These are phyloP conservation scores for Hylyphantes graminicola DNA, from an alignment of 1,140 invertebrate genomes.

Conservation along the genomic window DNA sequence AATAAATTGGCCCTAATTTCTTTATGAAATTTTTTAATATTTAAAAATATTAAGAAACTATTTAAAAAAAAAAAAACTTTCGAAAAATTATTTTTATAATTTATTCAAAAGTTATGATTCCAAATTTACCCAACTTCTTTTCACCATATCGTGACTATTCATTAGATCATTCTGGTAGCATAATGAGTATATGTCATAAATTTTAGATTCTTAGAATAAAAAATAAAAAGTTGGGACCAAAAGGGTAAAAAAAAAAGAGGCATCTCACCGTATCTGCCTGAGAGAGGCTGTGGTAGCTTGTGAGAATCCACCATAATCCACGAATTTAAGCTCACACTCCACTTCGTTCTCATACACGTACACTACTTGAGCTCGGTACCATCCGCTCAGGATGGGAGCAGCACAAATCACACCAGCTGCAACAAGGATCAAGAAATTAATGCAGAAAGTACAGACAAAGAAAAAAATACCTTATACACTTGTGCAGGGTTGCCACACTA, in stretches of 20 bases:
- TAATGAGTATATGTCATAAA: not conserved
- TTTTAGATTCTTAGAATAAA: too few relatives aligned
- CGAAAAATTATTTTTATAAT: too few relatives aligned
- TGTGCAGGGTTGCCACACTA: not conserved
- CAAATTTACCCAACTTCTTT: too few relatives aligned
- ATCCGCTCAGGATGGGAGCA: conserved; percentile 81
- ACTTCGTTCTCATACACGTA: conserved; percentile 67
- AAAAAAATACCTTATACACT: not conserved
- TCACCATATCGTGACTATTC: too few relatives aligned
- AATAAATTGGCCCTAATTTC: too few relatives aligned
- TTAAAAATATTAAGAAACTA: too few relatives aligned
- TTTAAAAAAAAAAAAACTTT: too few relatives aligned
- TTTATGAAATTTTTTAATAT: too few relatives aligned
- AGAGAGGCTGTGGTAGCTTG: conserved; percentile 79
- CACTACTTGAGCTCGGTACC: conserved; percentile 90
- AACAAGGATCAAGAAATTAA: not conserved
- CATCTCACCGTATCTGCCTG: conserved; percentile 78
- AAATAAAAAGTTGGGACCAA: too few relatives aligned
- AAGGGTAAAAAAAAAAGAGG: not conserved
- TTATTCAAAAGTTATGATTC: too few relatives aligned
- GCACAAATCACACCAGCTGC: conserved; percentile 88
- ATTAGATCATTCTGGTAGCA: too few relatives aligned
- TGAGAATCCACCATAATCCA: conserved; percentile 94
- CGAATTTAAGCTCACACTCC: conserved; percentile 83
- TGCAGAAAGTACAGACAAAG: not conserved